Evolutionary conservation across 2,113 vertebrate species (phyloP).

Genomic region (human): DNA sequence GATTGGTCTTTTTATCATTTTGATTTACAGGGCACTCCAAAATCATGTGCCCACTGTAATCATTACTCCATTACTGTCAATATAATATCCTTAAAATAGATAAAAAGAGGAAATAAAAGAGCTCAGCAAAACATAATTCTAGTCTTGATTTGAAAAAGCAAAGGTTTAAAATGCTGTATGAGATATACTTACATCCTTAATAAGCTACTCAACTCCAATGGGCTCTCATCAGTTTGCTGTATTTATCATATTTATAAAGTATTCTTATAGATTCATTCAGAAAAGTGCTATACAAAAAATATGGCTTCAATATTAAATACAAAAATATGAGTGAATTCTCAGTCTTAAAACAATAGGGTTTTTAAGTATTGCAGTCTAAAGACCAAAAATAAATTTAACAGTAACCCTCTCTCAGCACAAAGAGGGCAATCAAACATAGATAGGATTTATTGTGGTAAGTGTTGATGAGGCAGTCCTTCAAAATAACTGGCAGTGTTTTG

Average conservation of each 20-base stretch:
- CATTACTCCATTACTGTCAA: not conserved
- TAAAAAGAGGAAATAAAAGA: not conserved
- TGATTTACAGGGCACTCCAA: not conserved
- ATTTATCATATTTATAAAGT: not conserved
- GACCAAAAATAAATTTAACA: not conserved
- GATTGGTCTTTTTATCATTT: not conserved
- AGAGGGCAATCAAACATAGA: not conserved
- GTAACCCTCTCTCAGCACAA: not conserved
- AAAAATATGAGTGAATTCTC: not conserved
- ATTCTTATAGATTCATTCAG: not conserved
- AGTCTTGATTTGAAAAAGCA: not conserved
- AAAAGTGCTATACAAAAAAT: not conserved
- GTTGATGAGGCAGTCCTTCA: not conserved
- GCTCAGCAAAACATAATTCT: not conserved
- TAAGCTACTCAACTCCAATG: not conserved
- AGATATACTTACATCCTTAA: not conserved
- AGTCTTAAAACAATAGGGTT: not conserved
- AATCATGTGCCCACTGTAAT: not conserved
- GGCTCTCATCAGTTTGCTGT: not conserved
- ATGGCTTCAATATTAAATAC: not conserved
- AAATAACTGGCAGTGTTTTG: not conserved
- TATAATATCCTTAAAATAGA: slow-evolving; percentile 28
- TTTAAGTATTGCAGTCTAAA: not conserved
- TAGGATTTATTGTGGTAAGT: not conserved
- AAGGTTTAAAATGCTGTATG: not conserved